A percentile compares a stretch with the other conserved stretches of the same genome.
Evolutionary conservation across 1,140 invertebrate species (phyloP).

Genomic region (Gryon sp.): DNA sequence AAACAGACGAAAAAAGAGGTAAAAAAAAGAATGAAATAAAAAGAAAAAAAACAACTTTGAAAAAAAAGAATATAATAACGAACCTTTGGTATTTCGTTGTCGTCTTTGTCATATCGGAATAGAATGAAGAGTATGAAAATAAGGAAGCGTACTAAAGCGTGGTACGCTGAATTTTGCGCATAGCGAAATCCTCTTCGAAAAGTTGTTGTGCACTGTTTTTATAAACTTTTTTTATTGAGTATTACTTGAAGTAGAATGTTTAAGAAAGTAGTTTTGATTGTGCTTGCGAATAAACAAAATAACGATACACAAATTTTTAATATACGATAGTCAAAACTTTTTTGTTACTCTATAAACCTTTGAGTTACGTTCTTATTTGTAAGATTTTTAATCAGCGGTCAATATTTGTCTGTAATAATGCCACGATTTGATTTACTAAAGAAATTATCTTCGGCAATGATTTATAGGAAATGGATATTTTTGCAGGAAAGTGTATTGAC

Average conservation of each 20-base stretch:
- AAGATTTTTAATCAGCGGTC: conserved; percentile 4
- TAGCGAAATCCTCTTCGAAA: conserved; percentile 62
- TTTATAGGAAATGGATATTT: no score
- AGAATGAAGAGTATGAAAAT: conserved; percentile 57
- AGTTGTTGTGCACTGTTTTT: conserved; percentile 59
- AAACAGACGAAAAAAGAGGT: neutral
- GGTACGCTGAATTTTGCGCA: conserved; percentile 52
- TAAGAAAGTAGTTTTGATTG: conserved; percentile 58
- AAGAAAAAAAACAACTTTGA: conserved; percentile 5
- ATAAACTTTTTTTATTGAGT: conserved; percentile 62
- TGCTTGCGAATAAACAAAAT: conserved; percentile 31
- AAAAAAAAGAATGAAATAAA: neutral
- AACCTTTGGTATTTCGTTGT: conserved; percentile 59
- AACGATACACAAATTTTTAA: conserved; percentile 56
- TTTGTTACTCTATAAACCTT: no score
- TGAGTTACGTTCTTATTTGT: no score
- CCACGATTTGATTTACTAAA: no score
- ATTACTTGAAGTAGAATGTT: conserved; percentile 60
- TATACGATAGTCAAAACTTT: conserved; percentile 58
- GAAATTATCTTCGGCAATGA: no score
- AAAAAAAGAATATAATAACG: conserved; percentile 52
- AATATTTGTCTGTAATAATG: conserved; percentile 38
- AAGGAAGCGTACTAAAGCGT: conserved; percentile 56
- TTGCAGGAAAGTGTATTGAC: no score
- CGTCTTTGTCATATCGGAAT: conserved; percentile 61